Base-by-base conservation (phyloP, 2,888 invertebrate genomes). In the Andrena trimmerana region DNA sequence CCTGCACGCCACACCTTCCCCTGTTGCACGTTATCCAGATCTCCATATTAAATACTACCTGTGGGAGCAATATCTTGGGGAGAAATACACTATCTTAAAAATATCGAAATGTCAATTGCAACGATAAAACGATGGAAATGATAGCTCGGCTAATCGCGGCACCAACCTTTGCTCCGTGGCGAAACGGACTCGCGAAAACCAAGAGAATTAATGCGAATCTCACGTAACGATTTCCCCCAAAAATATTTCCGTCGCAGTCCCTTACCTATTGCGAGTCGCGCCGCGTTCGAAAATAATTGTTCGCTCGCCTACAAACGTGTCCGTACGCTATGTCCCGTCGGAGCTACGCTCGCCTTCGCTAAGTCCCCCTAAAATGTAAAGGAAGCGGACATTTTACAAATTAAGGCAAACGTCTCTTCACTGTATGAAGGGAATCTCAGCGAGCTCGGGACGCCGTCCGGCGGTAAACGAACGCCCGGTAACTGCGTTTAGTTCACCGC, bases 11-110 rank as follows among this genome's bases (percentile, higher is more conserved):
- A 52, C 73, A 27, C 29, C 20, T 78, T 78, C 72, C 72, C 74
- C 77, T 72, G 83, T 87, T 85, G 86, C 78, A 81, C 63, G 33
- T 62, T 72, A 68, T 59, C 69, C 72, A 85, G 68, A 66, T 52
- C 60, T 27, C 69, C 59, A 57, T 57, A 57, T 86, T 84, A 86
- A 66, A 36, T 72, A 59, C 69, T 84, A 81, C 24, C 20, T 42
- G 63, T 57, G 69, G 48, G 76, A 73, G 65, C 59, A 66, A 86
- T 80, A 86, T 75, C 62, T 57, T 62, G 36, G 79, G 71, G 78
- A 71, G 71, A 81, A 81, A 81, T 77, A 33, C 65, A 65, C 24
- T 65, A 33, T 70, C 48, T 31, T 2, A n/a, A n/a, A 60, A 69
- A 8, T 24, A 67, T 33, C 24, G 20, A 69, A 62, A n/a, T 24